Conservation (phyloP, 64 coral and sea anemone genomes). For the Platygyra sinensis region DNA sequence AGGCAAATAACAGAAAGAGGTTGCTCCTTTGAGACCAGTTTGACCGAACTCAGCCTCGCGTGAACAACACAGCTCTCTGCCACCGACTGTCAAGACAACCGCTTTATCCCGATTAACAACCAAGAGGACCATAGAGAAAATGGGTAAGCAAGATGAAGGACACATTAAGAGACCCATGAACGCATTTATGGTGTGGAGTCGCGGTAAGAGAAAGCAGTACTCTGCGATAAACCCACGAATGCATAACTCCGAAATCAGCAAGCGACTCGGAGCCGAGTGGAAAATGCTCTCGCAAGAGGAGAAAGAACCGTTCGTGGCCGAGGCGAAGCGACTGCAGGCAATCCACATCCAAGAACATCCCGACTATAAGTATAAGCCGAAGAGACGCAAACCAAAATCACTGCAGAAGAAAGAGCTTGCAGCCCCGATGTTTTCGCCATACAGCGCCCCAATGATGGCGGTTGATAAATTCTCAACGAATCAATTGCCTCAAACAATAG, state of each 20-base stretch:
- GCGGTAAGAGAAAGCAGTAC: conserved; percentile 95
- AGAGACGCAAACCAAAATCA: conserved; percentile 94
- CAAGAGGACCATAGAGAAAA: conserved; percentile 17
- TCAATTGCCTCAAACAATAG: conserved; percentile 99
- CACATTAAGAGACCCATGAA: conserved; percentile 97
- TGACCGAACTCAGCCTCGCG: conserved; percentile 41
- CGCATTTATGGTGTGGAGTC: conserved; percentile 97
- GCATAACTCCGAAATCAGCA: conserved; percentile 97
- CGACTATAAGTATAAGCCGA: conserved; percentile 95
- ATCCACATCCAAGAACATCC: conserved; percentile 95
- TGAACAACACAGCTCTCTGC: conserved; percentile 49
- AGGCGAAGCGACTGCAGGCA: conserved; percentile 92
- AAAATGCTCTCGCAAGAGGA: conserved; percentile 86
- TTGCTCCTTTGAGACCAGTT: conserved; percentile 96
- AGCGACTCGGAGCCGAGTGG: conserved; percentile 91
- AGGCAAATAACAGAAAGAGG: conserved; percentile 77
- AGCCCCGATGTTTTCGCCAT: conserved; percentile 82
- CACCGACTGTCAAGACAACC: conserved; percentile 31
- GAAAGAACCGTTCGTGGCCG: conserved; percentile 93
- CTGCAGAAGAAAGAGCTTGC: conserved; percentile 91
- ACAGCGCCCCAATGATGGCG: conserved; percentile 95
- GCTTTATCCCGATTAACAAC: not conserved
- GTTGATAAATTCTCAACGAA: conserved; percentile 99
- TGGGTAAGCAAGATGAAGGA: conserved; percentile 95
- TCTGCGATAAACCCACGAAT: conserved; percentile 84